Evolutionary conservation across 1,140 invertebrate species (phyloP).

Genomic region (Diorhabda elongata): DNA sequence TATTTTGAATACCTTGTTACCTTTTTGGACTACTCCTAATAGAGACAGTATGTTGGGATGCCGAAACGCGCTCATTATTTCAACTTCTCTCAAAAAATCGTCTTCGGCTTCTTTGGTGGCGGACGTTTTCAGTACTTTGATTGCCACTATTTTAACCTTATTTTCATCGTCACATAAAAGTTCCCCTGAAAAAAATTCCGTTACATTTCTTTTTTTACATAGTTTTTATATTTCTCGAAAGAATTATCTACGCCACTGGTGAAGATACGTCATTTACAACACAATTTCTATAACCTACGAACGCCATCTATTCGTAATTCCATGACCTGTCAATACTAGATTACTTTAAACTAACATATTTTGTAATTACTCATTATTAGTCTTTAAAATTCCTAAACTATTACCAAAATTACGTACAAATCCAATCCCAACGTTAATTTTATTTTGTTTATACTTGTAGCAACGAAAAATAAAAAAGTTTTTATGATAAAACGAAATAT

Average conservation of each 20-base stretch:
- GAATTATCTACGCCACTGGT: background rate
- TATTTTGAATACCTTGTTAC: constrained; percentile 47
- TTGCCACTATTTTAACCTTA: constrained; percentile 62
- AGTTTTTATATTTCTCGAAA: background rate
- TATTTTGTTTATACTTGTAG: too few relatives aligned
- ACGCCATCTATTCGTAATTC: too few relatives aligned
- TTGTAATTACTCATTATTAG: too few relatives aligned
- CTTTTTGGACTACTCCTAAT: constrained; percentile 72
- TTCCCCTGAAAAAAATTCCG: constrained; percentile 52
- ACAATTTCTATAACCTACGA: background rate
- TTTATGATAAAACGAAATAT: too few relatives aligned
- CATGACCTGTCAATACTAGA: too few relatives aligned
- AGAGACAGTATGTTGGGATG: constrained; percentile 84
- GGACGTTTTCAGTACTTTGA: constrained; percentile 81
- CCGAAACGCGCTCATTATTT: constrained; percentile 85
- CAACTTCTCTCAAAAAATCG: constrained; percentile 83
- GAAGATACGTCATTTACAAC: background rate
- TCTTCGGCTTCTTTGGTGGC: constrained; percentile 76
- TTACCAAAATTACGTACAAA: too few relatives aligned
- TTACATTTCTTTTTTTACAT: background rate
- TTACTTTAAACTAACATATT: too few relatives aligned
- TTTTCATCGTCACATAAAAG: constrained; percentile 49
- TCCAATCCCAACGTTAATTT: too few relatives aligned
- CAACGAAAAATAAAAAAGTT: too few relatives aligned
- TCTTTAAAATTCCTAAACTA: too few relatives aligned